phyloP scores from a whole-genome alignment of 92 coral and sea anemone genomes.

The Porites rus region DNA sequence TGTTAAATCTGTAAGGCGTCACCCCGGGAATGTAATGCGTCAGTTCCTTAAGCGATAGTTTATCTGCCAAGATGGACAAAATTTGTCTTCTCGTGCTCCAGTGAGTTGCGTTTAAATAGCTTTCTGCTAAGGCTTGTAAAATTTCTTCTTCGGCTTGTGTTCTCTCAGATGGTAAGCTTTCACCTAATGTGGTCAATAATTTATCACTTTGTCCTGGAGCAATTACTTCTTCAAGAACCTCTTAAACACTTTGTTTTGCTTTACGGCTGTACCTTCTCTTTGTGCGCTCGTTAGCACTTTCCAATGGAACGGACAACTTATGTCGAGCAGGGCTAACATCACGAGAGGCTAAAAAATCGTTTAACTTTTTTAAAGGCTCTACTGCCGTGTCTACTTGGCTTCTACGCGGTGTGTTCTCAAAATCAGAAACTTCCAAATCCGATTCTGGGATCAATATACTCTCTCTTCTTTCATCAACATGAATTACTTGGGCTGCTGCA shows the following conservation, averaged over 20 bases:
- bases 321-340: slow-evolving; percentile 48
- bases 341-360: slow-evolving; percentile 37
- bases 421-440: slow-evolving; percentile 11
- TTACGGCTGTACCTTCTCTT: slow-evolving; percentile 56
- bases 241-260: slow-evolving; percentile 57
- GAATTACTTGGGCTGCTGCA: slow-evolving; percentile 1
- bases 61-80: slow-evolving; percentile 30
- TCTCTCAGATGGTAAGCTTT: neutral
- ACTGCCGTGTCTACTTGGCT: slow-evolving; percentile 49
- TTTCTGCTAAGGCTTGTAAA: slow-evolving; percentile 36
- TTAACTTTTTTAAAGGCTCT: slow-evolving; percentile 22
- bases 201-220: slow-evolving; percentile 54
- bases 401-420: slow-evolving; percentile 12
- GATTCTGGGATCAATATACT: slow-evolving; percentile 29
- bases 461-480: slow-evolving; percentile 26
- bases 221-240: slow-evolving; percentile 67
- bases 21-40: slow-evolving; percentile 44
- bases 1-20: slow-evolving; percentile 35
- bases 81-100: slow-evolving; percentile 48
- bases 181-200: slow-evolving; percentile 19
- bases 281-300: slow-evolving; percentile 56
- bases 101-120: slow-evolving; percentile 29
- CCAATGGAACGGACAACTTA: slow-evolving; percentile 29
- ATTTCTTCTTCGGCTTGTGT: slow-evolving; percentile 12
- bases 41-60: slow-evolving; percentile 25